phyloP scores from a whole-genome alignment of 2,113 vertebrate species.

The Elephas maximus region DNA sequence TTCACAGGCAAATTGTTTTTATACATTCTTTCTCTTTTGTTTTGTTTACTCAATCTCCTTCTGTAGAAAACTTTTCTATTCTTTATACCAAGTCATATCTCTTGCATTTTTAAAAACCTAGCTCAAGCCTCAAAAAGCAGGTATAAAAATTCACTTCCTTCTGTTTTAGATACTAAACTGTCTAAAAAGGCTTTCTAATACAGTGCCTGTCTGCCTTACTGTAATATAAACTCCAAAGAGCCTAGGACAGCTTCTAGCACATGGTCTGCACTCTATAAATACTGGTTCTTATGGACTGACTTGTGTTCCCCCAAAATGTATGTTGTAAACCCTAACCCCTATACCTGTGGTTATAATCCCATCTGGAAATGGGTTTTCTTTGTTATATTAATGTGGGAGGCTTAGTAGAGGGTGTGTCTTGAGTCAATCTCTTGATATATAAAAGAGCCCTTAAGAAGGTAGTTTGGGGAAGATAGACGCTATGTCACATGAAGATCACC shows the following conservation, averaged over 20 bases:
- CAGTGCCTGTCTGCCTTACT: not conserved
- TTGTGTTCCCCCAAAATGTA: not conserved
- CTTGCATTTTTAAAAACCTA: slow-evolving; percentile 33
- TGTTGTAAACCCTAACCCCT: not conserved
- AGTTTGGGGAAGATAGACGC: not conserved
- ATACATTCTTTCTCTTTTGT: not conserved
- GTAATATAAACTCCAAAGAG: not conserved
- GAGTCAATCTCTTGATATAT: not conserved
- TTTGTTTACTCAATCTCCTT: not conserved
- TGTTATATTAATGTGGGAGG: not conserved
- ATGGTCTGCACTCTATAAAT: not conserved
- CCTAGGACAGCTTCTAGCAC: not conserved
- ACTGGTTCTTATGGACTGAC: not conserved
- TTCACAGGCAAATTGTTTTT: not conserved
- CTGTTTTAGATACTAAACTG: not conserved
- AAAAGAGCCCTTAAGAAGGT: not conserved
- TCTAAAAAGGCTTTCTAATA: not conserved
- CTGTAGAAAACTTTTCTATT: not conserved
- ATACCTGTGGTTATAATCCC: not conserved
- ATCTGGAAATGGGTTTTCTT: not conserved
- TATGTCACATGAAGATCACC: not conserved
- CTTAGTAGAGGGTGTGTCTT: not conserved
- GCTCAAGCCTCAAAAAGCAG: not conserved
- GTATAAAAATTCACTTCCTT: not conserved
- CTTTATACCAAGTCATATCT: not conserved